Conservation (phyloP, 2,888 invertebrate genomes). For the Slavum lentiscoides region DNA sequence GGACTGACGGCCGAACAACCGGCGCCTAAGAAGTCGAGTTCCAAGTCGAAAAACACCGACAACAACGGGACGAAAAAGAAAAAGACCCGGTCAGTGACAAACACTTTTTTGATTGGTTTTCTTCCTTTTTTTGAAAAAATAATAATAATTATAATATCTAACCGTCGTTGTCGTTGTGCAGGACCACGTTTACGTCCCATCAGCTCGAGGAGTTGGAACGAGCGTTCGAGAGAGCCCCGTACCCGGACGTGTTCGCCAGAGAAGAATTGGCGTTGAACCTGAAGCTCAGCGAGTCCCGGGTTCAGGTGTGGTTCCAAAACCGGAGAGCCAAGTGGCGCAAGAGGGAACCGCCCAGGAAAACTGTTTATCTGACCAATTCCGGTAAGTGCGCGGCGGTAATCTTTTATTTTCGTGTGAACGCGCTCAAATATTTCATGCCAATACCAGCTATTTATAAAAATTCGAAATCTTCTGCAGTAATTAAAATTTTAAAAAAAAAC, state of each 20-base stretch:
- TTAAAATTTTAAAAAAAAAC: no score
- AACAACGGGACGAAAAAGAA: slow-evolving; percentile 89
- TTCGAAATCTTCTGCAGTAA: no score
- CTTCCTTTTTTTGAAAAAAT: no score
- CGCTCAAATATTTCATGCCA: neutral
- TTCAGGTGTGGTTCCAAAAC: slow-evolving; percentile 84
- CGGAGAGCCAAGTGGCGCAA: slow-evolving; percentile 93
- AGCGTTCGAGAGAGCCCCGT: slow-evolving; percentile 92
- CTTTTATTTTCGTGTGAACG: no score
- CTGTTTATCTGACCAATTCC: slow-evolving; percentile 65
- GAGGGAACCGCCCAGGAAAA: slow-evolving; percentile 89
- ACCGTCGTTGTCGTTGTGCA: slow-evolving; percentile 61
- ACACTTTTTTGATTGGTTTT: no score
- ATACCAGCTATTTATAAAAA: no score
- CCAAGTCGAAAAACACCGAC: slow-evolving; percentile 70
- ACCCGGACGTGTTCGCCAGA: slow-evolving; percentile 93
- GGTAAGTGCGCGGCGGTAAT: slow-evolving; percentile 57
- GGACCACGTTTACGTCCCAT: slow-evolving; percentile 94
- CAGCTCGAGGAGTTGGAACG: slow-evolving; percentile 91
- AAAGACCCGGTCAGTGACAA: slow-evolving; percentile 75
- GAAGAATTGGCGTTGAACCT: slow-evolving; percentile 91
- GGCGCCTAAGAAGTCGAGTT: slow-evolving; percentile 64
- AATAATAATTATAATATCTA: neutral
- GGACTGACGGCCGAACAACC: slow-evolving; percentile 61
- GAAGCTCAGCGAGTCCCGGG: slow-evolving; percentile 77